Evolutionary conservation across 37 sponge, comb jelly and placozoan genomes (phyloP), one percentile per base, ranked within the genome.

Genomic region (Corticium candelabrum): DNA sequence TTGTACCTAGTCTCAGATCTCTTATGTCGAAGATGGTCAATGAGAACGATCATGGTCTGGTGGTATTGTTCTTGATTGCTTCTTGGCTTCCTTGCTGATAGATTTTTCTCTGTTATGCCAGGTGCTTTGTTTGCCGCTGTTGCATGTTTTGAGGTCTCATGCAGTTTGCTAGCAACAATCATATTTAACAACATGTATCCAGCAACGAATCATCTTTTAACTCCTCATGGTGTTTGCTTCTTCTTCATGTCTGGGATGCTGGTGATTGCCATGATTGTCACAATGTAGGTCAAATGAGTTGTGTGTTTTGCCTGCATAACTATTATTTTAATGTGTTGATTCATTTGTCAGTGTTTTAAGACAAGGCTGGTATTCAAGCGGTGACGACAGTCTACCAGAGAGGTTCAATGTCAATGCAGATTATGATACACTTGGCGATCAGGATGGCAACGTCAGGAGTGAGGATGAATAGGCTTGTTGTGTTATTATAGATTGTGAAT

Each of bases 161-260:
- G 89, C 39, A 81, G 75, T 2, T 68, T 91, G 40, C 37, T 88
- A 11, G 86, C 89, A 37, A 87, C 92, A 37, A 74, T 85, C 7
- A 27, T 91, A 37, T 91, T 88, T 83, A 91, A 91, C 38, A 34
- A 85, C 1, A 39, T 91, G 38, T 91, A 83, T 77, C 89, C 92
- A 31, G 50, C 76, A 67, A 83, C 84, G 0, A 37, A 68, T 32
- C 31, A 33, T 0, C 41, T 91, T 35, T 31, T 50, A 27, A 50
- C 11, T 50, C 62, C 41, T 4, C 92, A 88, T 3, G 92, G 92
- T 5, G 21, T 88, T 43, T 83, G 81, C 77, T 91, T 91, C 77
- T 69, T 78, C 34, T 37, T 91, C 69, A 91, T 91, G 89, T 79
- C 89, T 38, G 81, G 35, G 0, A n/a, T 78, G 21, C 82, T 88